phyloP scores from a whole-genome alignment of 37 sponge, comb jelly and placozoan genomes.

The Geodia barretti region DNA sequence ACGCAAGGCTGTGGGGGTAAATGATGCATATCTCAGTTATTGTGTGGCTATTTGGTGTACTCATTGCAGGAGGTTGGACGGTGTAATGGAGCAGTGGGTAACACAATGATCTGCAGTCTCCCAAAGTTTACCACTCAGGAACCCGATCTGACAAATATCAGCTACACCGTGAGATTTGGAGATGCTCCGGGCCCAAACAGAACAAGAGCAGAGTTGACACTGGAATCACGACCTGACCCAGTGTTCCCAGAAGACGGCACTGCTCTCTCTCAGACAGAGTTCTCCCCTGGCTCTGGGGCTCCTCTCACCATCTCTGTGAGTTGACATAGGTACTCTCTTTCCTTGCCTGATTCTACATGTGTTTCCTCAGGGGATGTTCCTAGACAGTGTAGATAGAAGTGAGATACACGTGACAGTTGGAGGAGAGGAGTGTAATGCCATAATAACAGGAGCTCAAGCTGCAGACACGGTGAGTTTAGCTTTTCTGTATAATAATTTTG shows the following conservation, averaged over 20 bases:
- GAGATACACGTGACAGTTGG: slow-evolving; percentile 45
- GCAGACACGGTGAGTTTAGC: background rate
- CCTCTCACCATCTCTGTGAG: background rate
- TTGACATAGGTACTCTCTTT: too few species aligned
- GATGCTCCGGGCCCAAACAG: slow-evolving; percentile 28
- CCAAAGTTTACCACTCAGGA: too few species aligned
- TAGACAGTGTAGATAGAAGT: slow-evolving; percentile 25
- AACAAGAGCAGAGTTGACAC: background rate
- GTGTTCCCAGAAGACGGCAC: background rate
- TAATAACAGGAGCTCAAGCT: background rate
- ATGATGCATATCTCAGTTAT: background rate
- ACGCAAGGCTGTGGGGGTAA: too few species aligned
- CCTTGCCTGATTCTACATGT: too few species aligned
- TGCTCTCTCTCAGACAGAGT: background rate
- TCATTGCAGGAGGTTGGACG: too few species aligned
- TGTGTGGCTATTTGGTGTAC: background rate
- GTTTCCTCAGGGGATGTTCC: slow-evolving; percentile 49
- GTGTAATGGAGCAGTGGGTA: too few species aligned
- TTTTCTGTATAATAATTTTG: background rate
- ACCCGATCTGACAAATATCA: too few species aligned
- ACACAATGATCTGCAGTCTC: too few species aligned
- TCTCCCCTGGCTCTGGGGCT: background rate
- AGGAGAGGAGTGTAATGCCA: slow-evolving; percentile 2
- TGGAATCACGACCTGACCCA: background rate
- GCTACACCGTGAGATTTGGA: slow-evolving; percentile 27